These are phyloP conservation scores for Neomicropteryx cornuta DNA, from an alignment of 1,140 invertebrate species.

Conservation along the genomic window DNA sequence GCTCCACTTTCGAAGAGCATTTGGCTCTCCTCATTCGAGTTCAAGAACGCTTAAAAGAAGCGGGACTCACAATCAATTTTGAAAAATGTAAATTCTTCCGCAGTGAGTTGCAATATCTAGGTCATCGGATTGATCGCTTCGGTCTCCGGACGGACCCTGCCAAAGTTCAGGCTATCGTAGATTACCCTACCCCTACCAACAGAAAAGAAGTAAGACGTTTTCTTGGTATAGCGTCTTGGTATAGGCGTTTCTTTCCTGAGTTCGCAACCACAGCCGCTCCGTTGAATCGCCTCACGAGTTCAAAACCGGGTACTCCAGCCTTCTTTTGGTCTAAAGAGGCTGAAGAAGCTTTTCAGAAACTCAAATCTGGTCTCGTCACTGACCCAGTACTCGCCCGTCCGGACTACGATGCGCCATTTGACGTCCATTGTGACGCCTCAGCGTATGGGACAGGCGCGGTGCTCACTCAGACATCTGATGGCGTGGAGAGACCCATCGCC, in stretches of 20 bases:
- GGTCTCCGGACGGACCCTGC: slow-evolving; percentile 17
- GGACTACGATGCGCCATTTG: slow-evolving; percentile 14
- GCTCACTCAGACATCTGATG: slow-evolving; percentile 13
- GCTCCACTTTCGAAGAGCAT: slow-evolving; percentile 27
- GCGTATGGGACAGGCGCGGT: slow-evolving; percentile 14
- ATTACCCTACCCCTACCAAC: slow-evolving; percentile 10
- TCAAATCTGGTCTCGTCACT: slow-evolving; percentile 10
- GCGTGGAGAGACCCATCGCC: slow-evolving; percentile 8
- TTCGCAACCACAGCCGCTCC: slow-evolving; percentile 16
- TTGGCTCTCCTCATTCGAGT: slow-evolving; percentile 24
- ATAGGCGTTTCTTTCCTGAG: slow-evolving; percentile 19
- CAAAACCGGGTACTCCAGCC: slow-evolving; percentile 5
- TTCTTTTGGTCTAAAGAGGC: slow-evolving; percentile 11
- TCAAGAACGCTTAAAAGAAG: slow-evolving; percentile 21
- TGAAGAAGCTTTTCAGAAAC: slow-evolving; percentile 5
- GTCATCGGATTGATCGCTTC: slow-evolving; percentile 17
- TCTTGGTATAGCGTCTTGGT: slow-evolving; percentile 18
- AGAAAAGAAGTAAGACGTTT: slow-evolving; percentile 12
- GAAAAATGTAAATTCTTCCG: slow-evolving; percentile 31
- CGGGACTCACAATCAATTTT: slow-evolving; percentile 32
- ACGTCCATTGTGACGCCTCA: slow-evolving; percentile 13
- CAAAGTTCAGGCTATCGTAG: slow-evolving; percentile 12
- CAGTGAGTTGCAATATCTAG: slow-evolving; percentile 25
- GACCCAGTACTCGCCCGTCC: slow-evolving; percentile 15
- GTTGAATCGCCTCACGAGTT: slow-evolving; percentile 14